These are phyloP conservation scores for Muscicapa striata DNA, from an alignment of 2,797 vertebrate species.

Conservation along the genomic window DNA sequence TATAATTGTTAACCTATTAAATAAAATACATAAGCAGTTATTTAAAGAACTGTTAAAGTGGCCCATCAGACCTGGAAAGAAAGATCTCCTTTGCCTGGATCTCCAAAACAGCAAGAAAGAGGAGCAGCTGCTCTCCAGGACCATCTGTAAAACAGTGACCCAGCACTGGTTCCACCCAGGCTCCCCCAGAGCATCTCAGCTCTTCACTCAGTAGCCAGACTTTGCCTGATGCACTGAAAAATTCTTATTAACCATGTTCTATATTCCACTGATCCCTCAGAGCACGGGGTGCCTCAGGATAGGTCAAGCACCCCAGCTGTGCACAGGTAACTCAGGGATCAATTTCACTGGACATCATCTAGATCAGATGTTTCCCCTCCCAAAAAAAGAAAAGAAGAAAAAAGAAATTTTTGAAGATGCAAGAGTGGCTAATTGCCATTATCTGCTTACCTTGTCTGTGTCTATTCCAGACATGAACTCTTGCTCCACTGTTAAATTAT, in stretches of 20 bases:
- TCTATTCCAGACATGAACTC: slow-evolving; percentile 99
- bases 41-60: not conserved
- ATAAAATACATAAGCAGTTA: not conserved
- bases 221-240: not conserved
- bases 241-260: not conserved
- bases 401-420: accelerated
- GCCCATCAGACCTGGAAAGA: not conserved
- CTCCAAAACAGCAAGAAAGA: not conserved
- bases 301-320: not conserved
- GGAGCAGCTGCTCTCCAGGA: not conserved
- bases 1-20: slow-evolving; percentile 89
- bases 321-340: not conserved
- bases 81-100: not conserved
- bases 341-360: not conserved
- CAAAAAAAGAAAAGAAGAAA: not conserved
- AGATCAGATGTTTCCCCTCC: not conserved
- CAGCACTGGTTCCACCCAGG: not conserved
- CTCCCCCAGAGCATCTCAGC: not conserved
- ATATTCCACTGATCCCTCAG: not conserved
- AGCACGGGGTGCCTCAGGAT: not conserved
- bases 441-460: slow-evolving; percentile 90
- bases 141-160: not conserved
- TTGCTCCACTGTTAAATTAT: slow-evolving; percentile 97
- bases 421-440: not conserved
- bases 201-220: not conserved